phyloP scores from a whole-genome alignment of 2,113 vertebrate species.

The Oreochromis niloticus region DNA sequence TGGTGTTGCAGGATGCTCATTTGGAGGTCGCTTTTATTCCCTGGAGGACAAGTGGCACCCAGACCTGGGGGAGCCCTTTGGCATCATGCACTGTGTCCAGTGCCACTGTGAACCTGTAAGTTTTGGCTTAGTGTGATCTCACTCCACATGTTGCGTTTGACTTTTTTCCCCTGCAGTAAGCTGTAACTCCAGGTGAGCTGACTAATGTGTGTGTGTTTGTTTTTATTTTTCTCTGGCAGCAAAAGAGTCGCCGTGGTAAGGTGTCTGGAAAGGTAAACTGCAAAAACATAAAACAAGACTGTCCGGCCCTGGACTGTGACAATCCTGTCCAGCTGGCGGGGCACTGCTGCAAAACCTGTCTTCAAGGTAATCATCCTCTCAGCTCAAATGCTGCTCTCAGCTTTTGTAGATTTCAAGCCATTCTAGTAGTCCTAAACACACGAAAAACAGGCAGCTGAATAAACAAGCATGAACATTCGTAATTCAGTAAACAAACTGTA shows the following conservation, averaged over 20 bases:
- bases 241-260: constrained; percentile 75
- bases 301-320: constrained; percentile 77
- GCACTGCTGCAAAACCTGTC: constrained; percentile 91
- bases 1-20: constrained; percentile 81
- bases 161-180: background rate
- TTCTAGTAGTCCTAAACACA: background rate
- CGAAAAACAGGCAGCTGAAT: background rate
- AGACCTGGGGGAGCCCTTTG: constrained; percentile 92
- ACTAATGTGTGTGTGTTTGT: background rate
- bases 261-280: constrained; percentile 78
- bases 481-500: background rate
- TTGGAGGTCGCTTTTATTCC: constrained; percentile 85
- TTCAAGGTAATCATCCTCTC: constrained; percentile 75
- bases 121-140: background rate
- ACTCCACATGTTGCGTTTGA: background rate
- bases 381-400: background rate
- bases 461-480: background rate
- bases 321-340: constrained; percentile 81
- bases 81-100: constrained; percentile 91
- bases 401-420: background rate
- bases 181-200: background rate
- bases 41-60: constrained; percentile 93
- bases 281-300: constrained; percentile 91
- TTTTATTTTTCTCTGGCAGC: constrained; percentile 42
- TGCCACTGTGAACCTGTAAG: constrained; percentile 89